These are phyloP conservation scores for Atta colombica DNA, from an alignment of 1,140 invertebrate genomes.

Conservation along the genomic window DNA sequence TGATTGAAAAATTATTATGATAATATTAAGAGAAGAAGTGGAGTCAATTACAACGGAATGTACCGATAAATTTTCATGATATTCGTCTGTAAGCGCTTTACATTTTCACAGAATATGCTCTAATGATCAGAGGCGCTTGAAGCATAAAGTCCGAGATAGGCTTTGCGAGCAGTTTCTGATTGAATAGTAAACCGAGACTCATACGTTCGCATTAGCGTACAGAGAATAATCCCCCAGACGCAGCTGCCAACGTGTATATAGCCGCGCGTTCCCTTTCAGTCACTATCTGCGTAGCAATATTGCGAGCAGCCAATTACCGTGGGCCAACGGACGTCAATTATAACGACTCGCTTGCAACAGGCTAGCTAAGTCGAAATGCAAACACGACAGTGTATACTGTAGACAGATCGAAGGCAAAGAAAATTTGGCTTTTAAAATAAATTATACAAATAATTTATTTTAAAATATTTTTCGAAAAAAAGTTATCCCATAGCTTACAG, in stretches of 20 bases:
- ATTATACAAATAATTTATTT: neutral
- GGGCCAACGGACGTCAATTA: slow-evolving; percentile 56
- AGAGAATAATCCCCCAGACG: slow-evolving; percentile 67
- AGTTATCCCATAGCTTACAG: too few relatives aligned
- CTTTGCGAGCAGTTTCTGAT: slow-evolving; percentile 66
- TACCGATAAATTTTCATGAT: slow-evolving; percentile 28
- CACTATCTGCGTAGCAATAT: slow-evolving; percentile 64
- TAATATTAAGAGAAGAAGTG: neutral
- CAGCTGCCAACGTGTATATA: slow-evolving; percentile 63
- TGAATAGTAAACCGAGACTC: slow-evolving; percentile 70
- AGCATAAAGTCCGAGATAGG: slow-evolving; percentile 57
- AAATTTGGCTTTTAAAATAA: neutral
- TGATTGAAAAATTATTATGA: neutral
- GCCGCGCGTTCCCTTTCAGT: slow-evolving; percentile 51
- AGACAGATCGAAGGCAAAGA: slow-evolving; percentile 22
- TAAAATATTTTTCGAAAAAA: neutral
- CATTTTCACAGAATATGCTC: slow-evolving; percentile 53
- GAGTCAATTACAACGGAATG: slow-evolving; percentile 10
- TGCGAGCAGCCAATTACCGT: slow-evolving; percentile 61
- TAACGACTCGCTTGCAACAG: slow-evolving; percentile 60
- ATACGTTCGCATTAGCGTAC: slow-evolving; percentile 61
- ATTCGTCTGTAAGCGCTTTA: slow-evolving; percentile 54
- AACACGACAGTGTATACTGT: slow-evolving; percentile 18
- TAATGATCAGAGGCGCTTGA: slow-evolving; percentile 55
- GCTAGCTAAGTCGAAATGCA: slow-evolving; percentile 55